These are phyloP conservation scores for Matsumyia berberina DNA, from an alignment of 2,888 invertebrate genomes.

Conservation along the genomic window DNA sequence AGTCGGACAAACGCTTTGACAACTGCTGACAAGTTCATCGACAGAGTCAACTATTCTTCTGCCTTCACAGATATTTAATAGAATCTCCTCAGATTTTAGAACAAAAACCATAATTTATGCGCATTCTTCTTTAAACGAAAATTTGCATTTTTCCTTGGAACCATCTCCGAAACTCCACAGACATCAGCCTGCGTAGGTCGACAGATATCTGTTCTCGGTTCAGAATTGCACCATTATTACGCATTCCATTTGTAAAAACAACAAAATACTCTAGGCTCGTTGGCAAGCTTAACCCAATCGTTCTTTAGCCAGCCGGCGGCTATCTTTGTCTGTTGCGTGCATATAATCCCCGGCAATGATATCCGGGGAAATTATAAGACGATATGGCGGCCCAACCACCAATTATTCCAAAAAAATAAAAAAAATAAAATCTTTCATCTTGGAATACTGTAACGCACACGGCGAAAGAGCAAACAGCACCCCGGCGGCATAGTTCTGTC, in stretches of 20 bases:
- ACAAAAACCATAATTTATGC: no score
- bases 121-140: background rate
- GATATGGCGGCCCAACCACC: slow-evolving; percentile 70
- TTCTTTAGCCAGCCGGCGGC: slow-evolving; percentile 66
- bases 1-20: no score
- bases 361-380: slow-evolving; percentile 74
- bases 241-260: slow-evolving; percentile 48
- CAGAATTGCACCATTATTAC: slow-evolving; percentile 67
- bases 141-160: slow-evolving; percentile 25
- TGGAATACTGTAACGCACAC: slow-evolving; percentile 71
- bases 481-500: slow-evolving; percentile 76
- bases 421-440: slow-evolving; percentile 13
- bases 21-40: no score
- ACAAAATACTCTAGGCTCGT: slow-evolving; percentile 33
- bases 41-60: no score
- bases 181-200: background rate
- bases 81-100: no score
- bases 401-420: slow-evolving; percentile 57
- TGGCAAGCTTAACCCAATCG: slow-evolving; percentile 35
- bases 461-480: slow-evolving; percentile 22
- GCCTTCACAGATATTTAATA: no score
- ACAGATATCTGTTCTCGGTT: background rate
- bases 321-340: slow-evolving; percentile 74
- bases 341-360: slow-evolving; percentile 74
- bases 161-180: background rate